These are phyloP conservation scores for Conomelus anceps DNA, from an alignment of 2,888 invertebrate genomes.

Conservation along the genomic window DNA sequence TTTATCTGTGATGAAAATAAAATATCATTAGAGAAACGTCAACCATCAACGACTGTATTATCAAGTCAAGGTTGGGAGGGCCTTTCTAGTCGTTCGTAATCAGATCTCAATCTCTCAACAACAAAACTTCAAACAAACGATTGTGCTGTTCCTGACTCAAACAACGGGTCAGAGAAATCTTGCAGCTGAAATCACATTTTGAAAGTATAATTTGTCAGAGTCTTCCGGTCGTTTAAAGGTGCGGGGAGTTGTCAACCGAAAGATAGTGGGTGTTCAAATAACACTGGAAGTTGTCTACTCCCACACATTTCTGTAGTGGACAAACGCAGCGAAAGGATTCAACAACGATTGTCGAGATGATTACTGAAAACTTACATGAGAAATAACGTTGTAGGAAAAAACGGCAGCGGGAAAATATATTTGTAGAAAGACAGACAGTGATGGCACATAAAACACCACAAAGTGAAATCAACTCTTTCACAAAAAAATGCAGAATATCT, in stretches of 20 bases:
- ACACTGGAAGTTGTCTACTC: neutral
- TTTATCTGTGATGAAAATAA: too few relatives aligned
- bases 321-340: neutral
- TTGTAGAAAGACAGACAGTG: neutral
- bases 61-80: neutral
- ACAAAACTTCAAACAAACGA: neutral
- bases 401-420: neutral
- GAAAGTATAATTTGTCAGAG: neutral
- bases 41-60: neutral
- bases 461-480: neutral
- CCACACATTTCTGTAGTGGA: neutral
- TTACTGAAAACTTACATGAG: neutral
- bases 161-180: neutral
- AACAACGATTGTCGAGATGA: neutral
- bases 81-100: neutral
- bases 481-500: neutral
- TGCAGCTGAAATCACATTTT: neutral
- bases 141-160: neutral
- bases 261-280: neutral
- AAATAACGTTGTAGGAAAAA: neutral
- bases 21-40: neutral
- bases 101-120: neutral
- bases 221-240: neutral
- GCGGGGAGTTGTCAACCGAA: neutral
- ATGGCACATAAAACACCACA: neutral